Evolutionary conservation across 2,888 invertebrate genomes (phyloP), one percentile per base, ranked within the genome.

Genomic region (Acrobeloides nanus): DNA sequence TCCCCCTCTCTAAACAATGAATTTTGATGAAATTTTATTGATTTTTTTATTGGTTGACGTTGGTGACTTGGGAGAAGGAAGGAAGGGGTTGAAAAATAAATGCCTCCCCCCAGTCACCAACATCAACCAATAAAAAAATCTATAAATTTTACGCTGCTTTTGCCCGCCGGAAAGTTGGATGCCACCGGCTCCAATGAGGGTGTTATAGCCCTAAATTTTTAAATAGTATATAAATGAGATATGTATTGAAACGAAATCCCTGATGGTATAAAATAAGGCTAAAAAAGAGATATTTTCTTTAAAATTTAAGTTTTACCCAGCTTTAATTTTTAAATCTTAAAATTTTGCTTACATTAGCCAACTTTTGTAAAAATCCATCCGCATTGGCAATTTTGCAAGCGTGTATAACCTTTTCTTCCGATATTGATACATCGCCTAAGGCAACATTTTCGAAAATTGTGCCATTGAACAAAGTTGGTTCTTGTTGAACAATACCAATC

Each of bases 371-470:
- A 46, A 68, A 68, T 12, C 62, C 65, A 38, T 67, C 62, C 2
- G 66, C 66, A 51, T 68, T 52, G 5, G 68, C 65, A 61, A 62
- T 64, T 32, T 59, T 56, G 40, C 67, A 68, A 7, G 59, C 62
- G 31, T 57, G 49, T 25, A 58, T 48, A 50, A 68, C 61, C 38
- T 62, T 41, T 25, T 61, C 59, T 23, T 48, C 25, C 0, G 59
- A 51, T n/a, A 58, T 54, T 3, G 21, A 43, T 8, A 57, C 56
- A n/a, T 53, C 53, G 38, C 67, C 68, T n/a, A 56, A 32, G 23
- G 31, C 23, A n/a, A 56, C 41, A 34, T 56, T 57, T 15, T 57
- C 57, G 7, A 54, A 55, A 21, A 68, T 54, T 8, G 65, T 62
- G 23, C 58, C 62, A 42, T 61, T 58, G 53, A 68, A 68, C 12